These are phyloP conservation scores for Cylindroiulus punctatus DNA, from an alignment of 2,888 invertebrate genomes.

Conservation along the genomic window DNA sequence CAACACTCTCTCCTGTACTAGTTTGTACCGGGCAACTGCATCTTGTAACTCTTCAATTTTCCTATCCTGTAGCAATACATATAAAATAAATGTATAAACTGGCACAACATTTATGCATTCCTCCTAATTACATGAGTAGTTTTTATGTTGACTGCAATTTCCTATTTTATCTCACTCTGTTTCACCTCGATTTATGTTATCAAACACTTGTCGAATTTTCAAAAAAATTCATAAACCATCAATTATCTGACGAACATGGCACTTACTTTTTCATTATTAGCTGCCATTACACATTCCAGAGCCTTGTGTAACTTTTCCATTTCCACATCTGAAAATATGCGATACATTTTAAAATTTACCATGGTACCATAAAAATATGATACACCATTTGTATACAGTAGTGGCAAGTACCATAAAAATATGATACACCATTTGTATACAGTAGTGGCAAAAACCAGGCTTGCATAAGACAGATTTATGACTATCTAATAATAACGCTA, in stretches of 20 bases:
- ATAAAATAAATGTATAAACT: no score
- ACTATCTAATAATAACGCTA: neutral
- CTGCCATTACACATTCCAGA: conserved; percentile 67
- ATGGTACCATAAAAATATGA: neutral
- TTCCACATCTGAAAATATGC: conserved; percentile 64
- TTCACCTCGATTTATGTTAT: no score
- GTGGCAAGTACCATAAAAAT: neutral
- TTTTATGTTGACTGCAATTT: no score
- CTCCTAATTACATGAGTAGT: no score
- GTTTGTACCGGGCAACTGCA: conserved; percentile 63
- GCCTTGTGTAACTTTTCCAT: conserved; percentile 68
- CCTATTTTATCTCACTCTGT: no score
- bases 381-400: no score
- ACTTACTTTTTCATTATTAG: conserved; percentile 68
- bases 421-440: neutral
- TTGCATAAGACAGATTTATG: neutral
- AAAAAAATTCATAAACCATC: no score
- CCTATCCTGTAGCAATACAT: conserved; percentile 62
- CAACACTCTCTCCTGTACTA: conserved; percentile 64
- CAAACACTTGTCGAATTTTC: no score
- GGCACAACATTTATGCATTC: no score
- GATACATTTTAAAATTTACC: neutral
- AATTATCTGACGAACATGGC: neutral
- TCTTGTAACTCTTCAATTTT: conserved; percentile 66
- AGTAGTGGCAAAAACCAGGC: neutral